These are phyloP conservation scores for Anolis carolinensis DNA, from an alignment of 2,113 vertebrate species.

Conservation along the genomic window DNA sequence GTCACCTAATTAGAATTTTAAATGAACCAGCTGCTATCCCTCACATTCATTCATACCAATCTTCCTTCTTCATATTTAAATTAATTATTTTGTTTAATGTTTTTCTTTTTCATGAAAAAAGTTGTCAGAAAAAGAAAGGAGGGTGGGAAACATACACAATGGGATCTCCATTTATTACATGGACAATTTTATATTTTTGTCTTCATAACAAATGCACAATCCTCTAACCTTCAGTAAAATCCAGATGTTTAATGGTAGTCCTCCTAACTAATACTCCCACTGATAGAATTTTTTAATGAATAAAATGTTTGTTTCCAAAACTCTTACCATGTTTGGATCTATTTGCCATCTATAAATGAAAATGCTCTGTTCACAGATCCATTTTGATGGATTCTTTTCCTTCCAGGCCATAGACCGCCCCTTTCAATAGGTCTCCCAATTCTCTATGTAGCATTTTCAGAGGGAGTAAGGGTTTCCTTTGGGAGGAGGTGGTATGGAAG, in stretches of 20 bases:
- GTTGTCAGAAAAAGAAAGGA: neutral
- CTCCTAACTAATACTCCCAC: neutral
- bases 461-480: too few species aligned
- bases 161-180: neutral
- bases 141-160: neutral
- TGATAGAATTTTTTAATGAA: neutral
- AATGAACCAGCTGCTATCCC: neutral
- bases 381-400: neutral
- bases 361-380: too few species aligned
- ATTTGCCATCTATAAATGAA: neutral
- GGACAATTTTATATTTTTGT: neutral
- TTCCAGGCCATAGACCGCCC: too few species aligned
- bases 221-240: neutral
- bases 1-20: neutral
- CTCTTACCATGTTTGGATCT: neutral
- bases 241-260: neutral
- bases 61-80: neutral
- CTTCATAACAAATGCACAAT: neutral
- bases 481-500: too few species aligned
- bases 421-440: too few species aligned
- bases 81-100: neutral
- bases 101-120: neutral
- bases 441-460: neutral
- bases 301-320: neutral
- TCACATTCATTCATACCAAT: neutral